phyloP scores from a whole-genome alignment of 2,113 vertebrate genomes.

The Seriola quinqueradiata region DNA sequence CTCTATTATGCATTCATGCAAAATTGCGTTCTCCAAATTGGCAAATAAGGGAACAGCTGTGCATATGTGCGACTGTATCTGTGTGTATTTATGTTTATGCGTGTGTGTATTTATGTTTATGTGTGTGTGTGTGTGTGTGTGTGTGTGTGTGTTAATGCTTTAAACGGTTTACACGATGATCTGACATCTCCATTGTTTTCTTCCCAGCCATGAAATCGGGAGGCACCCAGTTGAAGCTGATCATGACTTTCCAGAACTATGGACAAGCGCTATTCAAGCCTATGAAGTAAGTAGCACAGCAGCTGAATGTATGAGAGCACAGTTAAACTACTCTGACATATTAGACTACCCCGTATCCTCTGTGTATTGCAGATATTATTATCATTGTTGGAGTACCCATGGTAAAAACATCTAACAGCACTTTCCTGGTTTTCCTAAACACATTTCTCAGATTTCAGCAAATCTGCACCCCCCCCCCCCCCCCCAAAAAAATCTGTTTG shows the following conservation, averaged over 20 bases:
- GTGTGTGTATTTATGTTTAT: not conserved
- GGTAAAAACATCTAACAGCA: not conserved
- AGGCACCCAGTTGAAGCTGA: slow-evolving; percentile 97
- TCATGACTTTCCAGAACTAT: slow-evolving; percentile 99
- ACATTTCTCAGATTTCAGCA: not conserved
- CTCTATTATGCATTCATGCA: slow-evolving; percentile 40
- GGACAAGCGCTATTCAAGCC: slow-evolving; percentile 92
- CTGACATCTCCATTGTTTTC: slow-evolving; percentile 58
- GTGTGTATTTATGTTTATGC: slow-evolving; percentile 2
- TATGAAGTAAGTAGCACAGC: slow-evolving; percentile 93
- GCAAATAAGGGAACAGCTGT: slow-evolving; percentile 57
- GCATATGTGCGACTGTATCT: not conserved
- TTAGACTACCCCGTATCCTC: not conserved
- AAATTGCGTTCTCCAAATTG: slow-evolving; percentile 45
- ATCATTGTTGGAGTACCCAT: not conserved
- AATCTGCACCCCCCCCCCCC: slow-evolving; percentile 2
- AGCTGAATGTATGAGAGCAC: slow-evolving; percentile 5
- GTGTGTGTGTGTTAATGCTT: slow-evolving; percentile 35
- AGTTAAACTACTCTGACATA: not conserved
- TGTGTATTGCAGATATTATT: not conserved
- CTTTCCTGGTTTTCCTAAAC: slow-evolving; percentile 5
- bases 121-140: slow-evolving; percentile 8
- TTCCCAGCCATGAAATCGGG: slow-evolving; percentile 96
- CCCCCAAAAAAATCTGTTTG: slow-evolving; percentile 16
- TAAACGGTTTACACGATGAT: not conserved